Base-by-base conservation (phyloP, 2,113 vertebrate species). In the Sapayoa aenigma region DNA sequence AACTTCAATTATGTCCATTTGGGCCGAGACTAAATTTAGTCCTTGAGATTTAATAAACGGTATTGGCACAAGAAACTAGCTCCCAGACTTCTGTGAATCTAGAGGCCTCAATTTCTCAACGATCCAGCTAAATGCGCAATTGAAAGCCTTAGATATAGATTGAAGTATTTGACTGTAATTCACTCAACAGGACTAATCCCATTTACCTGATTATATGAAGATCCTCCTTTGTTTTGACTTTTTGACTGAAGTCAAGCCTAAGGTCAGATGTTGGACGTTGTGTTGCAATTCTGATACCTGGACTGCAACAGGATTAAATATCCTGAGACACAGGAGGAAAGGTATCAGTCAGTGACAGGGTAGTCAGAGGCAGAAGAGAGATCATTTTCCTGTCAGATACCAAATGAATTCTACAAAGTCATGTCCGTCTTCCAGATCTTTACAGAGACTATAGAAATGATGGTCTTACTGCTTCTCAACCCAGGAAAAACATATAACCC, bases 21-120 rank as follows among this genome's bases (percentile, higher is more conserved):
- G 33, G 46, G 7, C 35, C 53, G 79, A 60, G 66, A 65, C 47
- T 81, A 93, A 82, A 78, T 82, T 91, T 91, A 86, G 74, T 8
- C 30, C 50, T 59, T 76, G 39, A 68, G 90, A 85, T 80, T 72
- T 33, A 66, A 44, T 63, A 50, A 85, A 73, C 5, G 60, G 47
- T 66, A 6, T 11, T 71, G 59, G 39, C 19, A 35, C 12, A 82
- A 65, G 44, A 87, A 91, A 47, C 4, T 62, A 69, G 58, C 7
- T 21, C n/a, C 11, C 11, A 52, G 44, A 49, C 22, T 72, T 12
- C 8, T 60, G 9, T 23, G 13, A 74, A 39, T 44, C 20, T 80
- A 77, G 31, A 86, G n/a, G 17, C 23, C 85, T 24, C 9, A 10
- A 5, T 79, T 89, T 82, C 75, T 75, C 49, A 78, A 2, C 65